Evolutionary conservation across 2,797 vertebrate genomes (phyloP), one percentile per base, ranked within the genome.

Genomic region (Thamnophis elegans): DNA sequence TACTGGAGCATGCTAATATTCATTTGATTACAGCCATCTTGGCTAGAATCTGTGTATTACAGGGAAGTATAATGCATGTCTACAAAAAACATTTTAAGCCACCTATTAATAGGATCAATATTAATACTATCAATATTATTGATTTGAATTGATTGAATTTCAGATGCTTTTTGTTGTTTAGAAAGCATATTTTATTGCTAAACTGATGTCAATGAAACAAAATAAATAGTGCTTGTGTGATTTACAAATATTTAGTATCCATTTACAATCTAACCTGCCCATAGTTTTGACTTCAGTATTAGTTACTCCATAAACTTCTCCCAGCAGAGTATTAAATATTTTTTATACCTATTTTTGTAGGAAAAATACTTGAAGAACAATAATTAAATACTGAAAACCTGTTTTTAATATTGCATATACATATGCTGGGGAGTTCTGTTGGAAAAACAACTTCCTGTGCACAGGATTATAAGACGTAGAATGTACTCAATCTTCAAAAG

Each of bases 241-340:
- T 82, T 82, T 88, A 26, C n/a, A 92, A 93, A 3, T 32, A 26
- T 53, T 93, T 95, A 54, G 22, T 87, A 0, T 26, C 3, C 78
- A 89, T 91, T 60, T 92, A 92, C 85, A 0, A 26, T 54, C 56
- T 94, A 90, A 91, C 4, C 58, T 0, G 0, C 18, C 36, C 85
- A 92, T 85, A 9, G 55, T 7, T 14, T 1, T 87, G 0, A 0
- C 32, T 87, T 91, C 26, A 87, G 7, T 90, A 87, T 16, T 0
- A 85, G 32, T 93, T 88, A 16, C 0, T 1, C 4, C 42, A 60
- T 60, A 82, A 87, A 42, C 56, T 42, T 85, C n/a, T 68, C 87
- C 5, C 85, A 54, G 62, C 4, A 91, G 62, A 92, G 73, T 91
- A 6, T 20, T 93, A 73, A 94, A 89, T 90, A 5, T 7, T 20